A percentile compares a stretch with the other conserved stretches of the same genome.
Evolutionary conservation across 2,888 invertebrate genomes (phyloP).

Genomic region (Athetis lepigone): DNA sequence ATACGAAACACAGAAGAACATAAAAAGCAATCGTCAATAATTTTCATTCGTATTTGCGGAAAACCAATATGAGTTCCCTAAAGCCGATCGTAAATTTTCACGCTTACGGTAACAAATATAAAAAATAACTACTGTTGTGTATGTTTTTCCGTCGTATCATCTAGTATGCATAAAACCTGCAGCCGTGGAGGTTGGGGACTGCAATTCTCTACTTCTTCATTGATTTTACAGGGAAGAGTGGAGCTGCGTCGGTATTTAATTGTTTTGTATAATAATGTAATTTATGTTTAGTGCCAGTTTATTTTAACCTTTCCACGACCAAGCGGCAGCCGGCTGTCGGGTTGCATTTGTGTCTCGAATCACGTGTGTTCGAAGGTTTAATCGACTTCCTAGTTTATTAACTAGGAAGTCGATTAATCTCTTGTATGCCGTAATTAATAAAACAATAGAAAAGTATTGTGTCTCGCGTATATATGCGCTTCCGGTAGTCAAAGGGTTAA

Average conservation of each 20-base stretch:
- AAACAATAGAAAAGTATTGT: too few species aligned
- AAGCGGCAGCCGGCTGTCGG: too few species aligned
- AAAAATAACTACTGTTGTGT: constrained; percentile 67
- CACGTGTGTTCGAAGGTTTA: too few species aligned
- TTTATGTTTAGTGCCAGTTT: too few species aligned
- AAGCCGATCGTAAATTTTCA: constrained; percentile 66
- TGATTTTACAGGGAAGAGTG: constrained; percentile 71
- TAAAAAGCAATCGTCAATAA: constrained; percentile 67
- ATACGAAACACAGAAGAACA: constrained; percentile 51
- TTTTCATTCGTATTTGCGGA: constrained; percentile 64
- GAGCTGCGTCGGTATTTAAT: constrained; percentile 60
- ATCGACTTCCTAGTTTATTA: too few species aligned
- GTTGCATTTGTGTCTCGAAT: too few species aligned
- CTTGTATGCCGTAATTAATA: too few species aligned
- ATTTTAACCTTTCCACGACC: too few species aligned
- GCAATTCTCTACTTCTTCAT: constrained; percentile 72
- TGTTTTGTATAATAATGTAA: too few species aligned
- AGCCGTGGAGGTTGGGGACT: constrained; percentile 60
- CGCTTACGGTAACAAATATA: constrained; percentile 65
- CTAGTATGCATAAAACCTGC: constrained; percentile 69
- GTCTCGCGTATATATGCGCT: too few species aligned
- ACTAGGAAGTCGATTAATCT: too few species aligned
- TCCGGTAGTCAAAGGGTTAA: too few species aligned
- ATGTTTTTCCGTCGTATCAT: constrained; percentile 65
- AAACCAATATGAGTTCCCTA: constrained; percentile 66